Evolutionary conservation across 2,888 invertebrate species (phyloP).

Genomic region (Stenurella melanura): DNA sequence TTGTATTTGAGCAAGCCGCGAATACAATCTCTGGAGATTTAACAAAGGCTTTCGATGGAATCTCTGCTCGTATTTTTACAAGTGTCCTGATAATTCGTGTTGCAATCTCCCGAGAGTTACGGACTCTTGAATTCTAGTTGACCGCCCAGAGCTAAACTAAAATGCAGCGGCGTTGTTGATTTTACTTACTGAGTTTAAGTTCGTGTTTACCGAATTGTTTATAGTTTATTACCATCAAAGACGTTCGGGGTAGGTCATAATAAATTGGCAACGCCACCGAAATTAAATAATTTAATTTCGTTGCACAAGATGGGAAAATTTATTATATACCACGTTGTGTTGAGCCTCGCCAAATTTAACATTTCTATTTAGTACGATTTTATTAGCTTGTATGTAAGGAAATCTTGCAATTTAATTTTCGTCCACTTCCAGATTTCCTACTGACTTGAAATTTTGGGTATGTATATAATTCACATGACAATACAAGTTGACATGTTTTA

Average conservation of each 20-base stretch:
- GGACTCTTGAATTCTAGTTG: slow-evolving; percentile 48
- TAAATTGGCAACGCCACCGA: neutral
- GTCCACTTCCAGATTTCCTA: too few relatives aligned
- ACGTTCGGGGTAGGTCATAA: neutral
- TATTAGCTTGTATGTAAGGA: too few relatives aligned
- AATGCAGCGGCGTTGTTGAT: slow-evolving; percentile 34
- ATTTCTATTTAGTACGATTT: too few relatives aligned
- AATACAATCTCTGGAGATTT: slow-evolving; percentile 50
- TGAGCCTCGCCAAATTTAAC: too few relatives aligned
- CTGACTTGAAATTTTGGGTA: too few relatives aligned
- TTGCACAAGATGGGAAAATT: neutral
- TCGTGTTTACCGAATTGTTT: slow-evolving; percentile 26
- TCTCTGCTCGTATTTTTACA: slow-evolving; percentile 60
- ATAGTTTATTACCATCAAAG: slow-evolving; percentile 5
- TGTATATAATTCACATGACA: too few relatives aligned
- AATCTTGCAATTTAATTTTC: too few relatives aligned
- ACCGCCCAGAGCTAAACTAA: slow-evolving; percentile 32
- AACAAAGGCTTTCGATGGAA: slow-evolving; percentile 59
- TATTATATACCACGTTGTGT: neutral
- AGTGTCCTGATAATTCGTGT: slow-evolving; percentile 60
- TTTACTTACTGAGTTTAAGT: slow-evolving; percentile 20
- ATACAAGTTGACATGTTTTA: too few relatives aligned
- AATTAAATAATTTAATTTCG: neutral
- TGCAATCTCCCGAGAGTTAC: slow-evolving; percentile 58
- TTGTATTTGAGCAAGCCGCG: slow-evolving; percentile 37